A percentile compares a stretch with the other conserved stretches of the same genome.
Evolutionary conservation across 2,113 vertebrate genomes (phyloP).

Genomic region (Cyrtonyx montezumae): DNA sequence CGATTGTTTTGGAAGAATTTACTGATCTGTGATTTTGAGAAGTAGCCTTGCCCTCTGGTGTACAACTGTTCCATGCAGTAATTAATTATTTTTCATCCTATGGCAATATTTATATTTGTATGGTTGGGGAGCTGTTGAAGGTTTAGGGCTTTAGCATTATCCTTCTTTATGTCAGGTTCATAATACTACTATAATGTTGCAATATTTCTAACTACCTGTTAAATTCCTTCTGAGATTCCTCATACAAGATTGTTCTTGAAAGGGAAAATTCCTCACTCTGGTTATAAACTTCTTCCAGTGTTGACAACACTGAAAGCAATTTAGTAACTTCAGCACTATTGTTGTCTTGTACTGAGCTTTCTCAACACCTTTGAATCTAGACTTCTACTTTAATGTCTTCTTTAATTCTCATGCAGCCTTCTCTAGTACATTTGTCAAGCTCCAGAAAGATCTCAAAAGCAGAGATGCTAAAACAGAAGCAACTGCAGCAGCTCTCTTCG

Average conservation of each 20-base stretch:
- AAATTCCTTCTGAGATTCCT: background rate
- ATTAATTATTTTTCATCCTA: background rate
- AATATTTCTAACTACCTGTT: background rate
- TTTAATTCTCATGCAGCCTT: background rate
- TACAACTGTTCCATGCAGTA: background rate
- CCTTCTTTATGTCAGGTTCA: background rate
- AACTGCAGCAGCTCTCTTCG: background rate
- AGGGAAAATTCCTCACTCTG: background rate
- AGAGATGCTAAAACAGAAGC: background rate
- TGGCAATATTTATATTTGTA: background rate
- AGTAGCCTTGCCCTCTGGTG: background rate
- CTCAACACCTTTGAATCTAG: background rate
- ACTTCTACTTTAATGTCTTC: background rate
- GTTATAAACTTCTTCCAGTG: background rate
- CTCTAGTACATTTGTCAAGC: background rate
- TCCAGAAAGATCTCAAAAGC: background rate
- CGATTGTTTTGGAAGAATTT: background rate
- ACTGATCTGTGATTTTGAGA: background rate
- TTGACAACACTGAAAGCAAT: background rate
- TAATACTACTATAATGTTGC: background rate
- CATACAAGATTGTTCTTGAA: background rate
- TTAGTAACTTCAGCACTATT: background rate
- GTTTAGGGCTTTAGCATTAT: background rate
- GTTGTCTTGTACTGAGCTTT: background rate
- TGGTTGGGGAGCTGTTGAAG: background rate